These are phyloP conservation scores for Tachystola acroxantha DNA, from an alignment of 2,888 invertebrate genomes.

Conservation along the genomic window DNA sequence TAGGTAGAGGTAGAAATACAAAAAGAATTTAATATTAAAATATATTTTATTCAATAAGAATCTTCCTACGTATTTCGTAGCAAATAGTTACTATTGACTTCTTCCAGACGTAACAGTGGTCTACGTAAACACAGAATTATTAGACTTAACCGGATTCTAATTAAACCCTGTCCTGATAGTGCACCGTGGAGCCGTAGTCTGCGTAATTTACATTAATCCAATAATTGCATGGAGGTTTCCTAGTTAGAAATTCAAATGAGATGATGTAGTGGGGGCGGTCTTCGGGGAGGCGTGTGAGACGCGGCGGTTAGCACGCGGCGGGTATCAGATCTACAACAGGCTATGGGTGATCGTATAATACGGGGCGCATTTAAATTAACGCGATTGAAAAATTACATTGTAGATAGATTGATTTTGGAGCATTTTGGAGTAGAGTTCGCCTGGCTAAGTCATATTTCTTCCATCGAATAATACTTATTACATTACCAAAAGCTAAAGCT, in stretches of 20 bases:
- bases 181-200: slow-evolving; percentile 81
- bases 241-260: slow-evolving; percentile 95
- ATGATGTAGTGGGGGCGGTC: slow-evolving; percentile 82
- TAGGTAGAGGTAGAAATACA: too few relatives aligned
- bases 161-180: slow-evolving; percentile 77
- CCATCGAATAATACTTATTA: too few relatives aligned
- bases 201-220: slow-evolving; percentile 96
- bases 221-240: slow-evolving; percentile 95
- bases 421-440: too few relatives aligned
- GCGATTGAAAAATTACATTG: neutral
- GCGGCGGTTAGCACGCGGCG: slow-evolving; percentile 46
- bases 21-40: too few relatives aligned
- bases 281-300: slow-evolving; percentile 44
- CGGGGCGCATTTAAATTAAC: neutral
- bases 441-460: too few relatives aligned
- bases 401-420: neutral
- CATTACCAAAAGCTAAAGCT: too few relatives aligned
- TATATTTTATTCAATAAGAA: too few relatives aligned
- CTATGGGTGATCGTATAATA: too few relatives aligned
- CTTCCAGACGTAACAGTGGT: neutral
- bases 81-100: too few relatives aligned
- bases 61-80: too few relatives aligned
- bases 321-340: slow-evolving; percentile 12
- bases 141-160: slow-evolving; percentile 75
- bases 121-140: slow-evolving; percentile 50